These are phyloP conservation scores for Smutsia gigantea DNA, from an alignment of 2,797 vertebrate genomes.

Conservation along the genomic window DNA sequence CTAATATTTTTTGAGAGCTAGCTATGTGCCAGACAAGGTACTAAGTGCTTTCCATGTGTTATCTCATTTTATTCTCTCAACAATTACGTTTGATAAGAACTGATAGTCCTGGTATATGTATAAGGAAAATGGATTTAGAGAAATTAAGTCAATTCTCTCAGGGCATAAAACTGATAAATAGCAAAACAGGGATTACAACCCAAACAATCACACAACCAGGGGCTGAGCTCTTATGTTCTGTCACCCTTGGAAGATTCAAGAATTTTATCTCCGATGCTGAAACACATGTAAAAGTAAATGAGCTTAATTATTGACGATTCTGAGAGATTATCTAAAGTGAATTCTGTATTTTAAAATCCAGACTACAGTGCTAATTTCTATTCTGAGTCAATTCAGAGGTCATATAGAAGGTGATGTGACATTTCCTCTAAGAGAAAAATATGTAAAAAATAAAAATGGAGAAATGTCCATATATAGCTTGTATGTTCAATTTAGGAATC, in stretches of 20 bases:
- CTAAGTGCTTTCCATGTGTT: background rate
- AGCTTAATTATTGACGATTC: background rate
- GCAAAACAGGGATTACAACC: background rate
- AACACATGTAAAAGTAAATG: slow-evolving; percentile 16
- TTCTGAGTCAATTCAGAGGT: background rate
- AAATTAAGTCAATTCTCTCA: slow-evolving; percentile 13
- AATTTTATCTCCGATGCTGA: background rate
- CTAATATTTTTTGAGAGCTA: background rate
- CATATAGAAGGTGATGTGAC: background rate
- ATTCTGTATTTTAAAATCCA: slow-evolving; percentile 10
- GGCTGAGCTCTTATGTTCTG: background rate
- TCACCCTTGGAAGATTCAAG: background rate
- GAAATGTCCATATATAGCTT: background rate
- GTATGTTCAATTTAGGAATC: background rate
- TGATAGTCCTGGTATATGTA: background rate
- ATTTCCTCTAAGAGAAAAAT: background rate
- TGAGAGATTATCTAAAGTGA: background rate
- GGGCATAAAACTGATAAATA: background rate
- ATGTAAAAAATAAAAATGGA: background rate
- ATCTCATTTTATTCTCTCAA: background rate
- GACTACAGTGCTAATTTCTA: background rate
- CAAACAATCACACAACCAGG: background rate
- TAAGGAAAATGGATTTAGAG: background rate
- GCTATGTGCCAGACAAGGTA: background rate
- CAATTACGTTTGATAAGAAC: background rate